These are phyloP conservation scores for Gulo gulo DNA, from an alignment of 2,113 vertebrate genomes.

Conservation along the genomic window DNA sequence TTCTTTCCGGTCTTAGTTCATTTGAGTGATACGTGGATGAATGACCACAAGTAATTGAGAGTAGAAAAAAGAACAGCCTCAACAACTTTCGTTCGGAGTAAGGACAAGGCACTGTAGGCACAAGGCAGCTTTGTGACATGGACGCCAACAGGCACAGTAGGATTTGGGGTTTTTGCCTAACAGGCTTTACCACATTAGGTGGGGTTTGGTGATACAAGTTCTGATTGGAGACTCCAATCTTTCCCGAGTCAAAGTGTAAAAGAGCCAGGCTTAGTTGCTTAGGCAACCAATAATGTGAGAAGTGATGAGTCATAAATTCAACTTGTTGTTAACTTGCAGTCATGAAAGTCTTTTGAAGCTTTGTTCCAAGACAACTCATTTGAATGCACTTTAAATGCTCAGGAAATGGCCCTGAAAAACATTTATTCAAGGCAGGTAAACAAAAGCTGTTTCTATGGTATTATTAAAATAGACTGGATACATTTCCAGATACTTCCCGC, in stretches of 20 bases:
- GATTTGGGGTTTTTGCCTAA: neutral
- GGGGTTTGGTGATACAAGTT: neutral
- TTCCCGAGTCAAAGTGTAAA: neutral
- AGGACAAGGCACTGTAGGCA: neutral
- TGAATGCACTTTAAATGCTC: neutral
- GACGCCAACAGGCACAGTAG: neutral
- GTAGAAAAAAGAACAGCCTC: neutral
- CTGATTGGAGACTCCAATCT: neutral
- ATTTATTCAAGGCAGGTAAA: neutral
- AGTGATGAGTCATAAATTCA: neutral
- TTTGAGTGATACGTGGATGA: neutral
- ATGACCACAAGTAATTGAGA: neutral
- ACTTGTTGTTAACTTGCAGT: neutral
- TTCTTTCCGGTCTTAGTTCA: neutral
- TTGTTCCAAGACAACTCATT: constrained; percentile 24
- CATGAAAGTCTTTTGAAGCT: constrained; percentile 27
- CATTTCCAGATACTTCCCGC: neutral
- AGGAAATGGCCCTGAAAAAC: constrained; percentile 3
- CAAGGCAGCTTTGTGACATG: neutral
- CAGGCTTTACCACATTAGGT: neutral
- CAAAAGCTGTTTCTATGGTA: constrained; percentile 1
- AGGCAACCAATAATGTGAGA: constrained; percentile 29
- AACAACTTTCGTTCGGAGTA: neutral
- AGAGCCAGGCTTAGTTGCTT: neutral
- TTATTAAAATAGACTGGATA: neutral